These are phyloP conservation scores for Phaethornis superciliosus DNA, from an alignment of 2,113 vertebrate genomes.

Conservation along the genomic window DNA sequence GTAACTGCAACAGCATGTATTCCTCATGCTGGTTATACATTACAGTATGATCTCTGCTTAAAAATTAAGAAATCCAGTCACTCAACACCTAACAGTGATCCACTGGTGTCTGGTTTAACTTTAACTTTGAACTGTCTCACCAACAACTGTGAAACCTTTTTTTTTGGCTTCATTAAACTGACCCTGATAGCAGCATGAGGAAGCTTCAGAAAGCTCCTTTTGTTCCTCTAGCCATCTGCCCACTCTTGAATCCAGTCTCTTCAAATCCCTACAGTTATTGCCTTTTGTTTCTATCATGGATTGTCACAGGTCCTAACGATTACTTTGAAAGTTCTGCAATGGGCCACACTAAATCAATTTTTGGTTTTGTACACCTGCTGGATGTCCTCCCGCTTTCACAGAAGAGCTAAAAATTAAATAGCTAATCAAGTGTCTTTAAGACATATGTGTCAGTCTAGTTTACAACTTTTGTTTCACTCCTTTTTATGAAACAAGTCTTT, in stretches of 20 bases:
- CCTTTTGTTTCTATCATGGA: background rate
- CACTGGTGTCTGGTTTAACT: background rate
- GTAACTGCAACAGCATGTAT: background rate
- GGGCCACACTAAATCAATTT: background rate
- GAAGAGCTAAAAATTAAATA: background rate
- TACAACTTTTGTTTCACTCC: background rate
- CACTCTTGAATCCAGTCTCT: background rate
- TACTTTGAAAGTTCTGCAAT: background rate
- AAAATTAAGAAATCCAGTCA: background rate
- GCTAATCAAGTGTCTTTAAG: background rate
- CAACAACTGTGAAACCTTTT: background rate
- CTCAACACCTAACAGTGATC: background rate
- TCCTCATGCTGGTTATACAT: too few species aligned
- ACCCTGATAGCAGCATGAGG: rapidly evolving
- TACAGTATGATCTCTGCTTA: background rate
- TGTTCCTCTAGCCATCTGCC: background rate
- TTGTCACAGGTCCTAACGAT: background rate
- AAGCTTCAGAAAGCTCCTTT: background rate
- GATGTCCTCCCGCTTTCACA: background rate
- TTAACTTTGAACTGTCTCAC: background rate
- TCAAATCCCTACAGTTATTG: background rate
- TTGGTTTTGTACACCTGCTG: background rate
- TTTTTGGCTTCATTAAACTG: background rate
- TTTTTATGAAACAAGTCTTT: slow-evolving; percentile 5
- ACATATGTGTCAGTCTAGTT: background rate